Base-by-base conservation (phyloP, 2,888 invertebrate genomes). In the Tanaodytes sp. region DNA sequence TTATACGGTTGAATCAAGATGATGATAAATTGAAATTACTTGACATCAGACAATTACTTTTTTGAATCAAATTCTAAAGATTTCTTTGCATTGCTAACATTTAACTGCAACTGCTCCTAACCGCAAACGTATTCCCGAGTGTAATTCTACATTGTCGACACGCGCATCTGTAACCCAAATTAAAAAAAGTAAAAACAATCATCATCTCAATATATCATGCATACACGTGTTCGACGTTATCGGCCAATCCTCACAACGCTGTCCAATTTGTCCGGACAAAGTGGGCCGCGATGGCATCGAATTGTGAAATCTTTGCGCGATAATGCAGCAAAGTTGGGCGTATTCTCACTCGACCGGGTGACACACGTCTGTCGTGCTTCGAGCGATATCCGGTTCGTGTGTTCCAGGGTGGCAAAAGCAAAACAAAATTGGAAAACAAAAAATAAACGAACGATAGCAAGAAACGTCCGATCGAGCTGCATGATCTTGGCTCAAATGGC, bases 321-420 rank as follows among this genome's bases (percentile, higher is more conserved):
- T 57, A 62, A 49, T 43, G 45, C 36, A n/a, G 23, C n/a, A n/a
- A 54, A 54, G 33, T 19, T 65, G 57, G 31, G 8, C 52, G 51
- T 16, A 27, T 63, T 55, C 42, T 37, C 30, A 19, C 15, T 40
- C 49, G 66, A 33, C 46, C 61, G 66, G 33, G 61, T 27, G 66
- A 52, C 58, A 45, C 54, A 45, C 64, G 39, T 64, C 36, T 40
- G 52, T 55, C 27, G 23, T 2, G 31, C 37, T 43, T 39, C 30
- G 48, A 20, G 46, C 40, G 54, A 61, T 64, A n/a, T n/a, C n/a
- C n/a, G 23, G 4, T 66, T 66, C 71, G 66, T 62, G 54, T 52
- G 43, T 18, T 39, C 19, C 20, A 16, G 12, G 5, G 23, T 8
- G 23, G 23, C 5, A 23, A 23, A 23, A 23, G n/a, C n/a, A 23